Evolutionary conservation across 2,113 vertebrate species (phyloP).

Genomic region (Anarrhichthys ocellatus): DNA sequence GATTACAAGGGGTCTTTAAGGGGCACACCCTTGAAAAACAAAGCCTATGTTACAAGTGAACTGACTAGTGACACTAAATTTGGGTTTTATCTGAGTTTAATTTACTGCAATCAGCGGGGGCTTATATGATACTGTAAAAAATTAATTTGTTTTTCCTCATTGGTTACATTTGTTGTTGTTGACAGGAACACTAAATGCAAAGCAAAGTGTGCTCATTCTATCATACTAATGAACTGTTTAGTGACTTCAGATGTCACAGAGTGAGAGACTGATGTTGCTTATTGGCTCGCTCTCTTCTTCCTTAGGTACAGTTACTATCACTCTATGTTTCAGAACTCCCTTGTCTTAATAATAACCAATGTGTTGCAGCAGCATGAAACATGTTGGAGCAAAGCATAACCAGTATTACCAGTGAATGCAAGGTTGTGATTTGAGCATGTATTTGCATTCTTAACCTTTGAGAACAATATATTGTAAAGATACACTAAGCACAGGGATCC

Average conservation of each 20-base stretch:
- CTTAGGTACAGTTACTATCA: background rate
- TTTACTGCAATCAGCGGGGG: background rate
- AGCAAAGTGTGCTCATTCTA: background rate
- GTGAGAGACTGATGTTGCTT: background rate
- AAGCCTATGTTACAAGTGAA: background rate
- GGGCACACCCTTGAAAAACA: background rate
- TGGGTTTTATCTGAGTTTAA: background rate
- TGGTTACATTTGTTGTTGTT: background rate
- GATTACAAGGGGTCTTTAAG: conserved; percentile 3
- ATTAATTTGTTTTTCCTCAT: background rate
- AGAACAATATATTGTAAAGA: background rate
- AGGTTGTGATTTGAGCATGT: background rate
- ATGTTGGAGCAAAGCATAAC: background rate
- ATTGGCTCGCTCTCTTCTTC: background rate
- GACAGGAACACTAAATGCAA: background rate
- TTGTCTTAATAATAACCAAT: background rate
- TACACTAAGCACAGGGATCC: too few relatives aligned
- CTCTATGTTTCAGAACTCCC: background rate
- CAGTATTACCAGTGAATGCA: background rate
- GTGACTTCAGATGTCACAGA: background rate
- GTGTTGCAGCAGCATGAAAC: background rate
- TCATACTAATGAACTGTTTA: background rate
- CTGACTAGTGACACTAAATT: background rate
- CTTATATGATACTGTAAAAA: background rate
- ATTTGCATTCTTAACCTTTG: background rate